Evolutionary conservation across 2,888 invertebrate genomes (phyloP), one percentile per base, ranked within the genome.

Genomic region (Leucania comma): DNA sequence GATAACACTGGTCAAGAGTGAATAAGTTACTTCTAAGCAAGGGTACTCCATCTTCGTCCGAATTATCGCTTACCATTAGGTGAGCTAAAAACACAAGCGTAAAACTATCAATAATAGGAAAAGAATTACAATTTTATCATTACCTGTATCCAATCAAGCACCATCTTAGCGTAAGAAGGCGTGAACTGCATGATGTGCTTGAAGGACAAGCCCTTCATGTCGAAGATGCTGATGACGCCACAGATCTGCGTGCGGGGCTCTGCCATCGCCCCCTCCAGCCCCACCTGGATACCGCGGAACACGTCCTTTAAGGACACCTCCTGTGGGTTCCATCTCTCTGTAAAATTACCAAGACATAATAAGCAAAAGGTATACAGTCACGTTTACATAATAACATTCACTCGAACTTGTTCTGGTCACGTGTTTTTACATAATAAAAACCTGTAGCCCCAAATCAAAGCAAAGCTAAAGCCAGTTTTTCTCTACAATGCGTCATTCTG

Each of bases 161-260:
- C 92, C 93, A 97, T 96, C 86, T 97, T 97, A 1, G 98, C 98
- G 88, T 97, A 97, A n/a, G 96, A 96, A 0, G 98, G 98, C 1
- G 98, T 97, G 89, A 98, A 97, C 86, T 98, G 98, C 93, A 97
- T 96, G 50, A 98, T 96, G 70, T 98, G 98, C 35, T 95, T 96
- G 80, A 98, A 93, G 0, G 97, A 96, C 9, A 98, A 93, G 0
- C 98, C 98, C 71, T 97, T 97, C 97, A 98, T 97, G 89, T 98
- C 98, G 63, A 98, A 92, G 53, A 98, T 96, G 24, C 98, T 97
- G 68, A 97, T 95, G 20, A 97, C 97, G 0, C 98, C 98, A 73
- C 97, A 96, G 68, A 98, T 97, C 94, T 98, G 98, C 0, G 98
- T 98, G 82, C 94, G 95, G 0, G 98, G 98, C 89, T 98, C 98